Percentiles rank a stretch among this genome's conserved stretches.
These are phyloP conservation scores for Elymnias hypermnestra DNA, from an alignment of 1,140 invertebrate genomes.

Conservation along the genomic window DNA sequence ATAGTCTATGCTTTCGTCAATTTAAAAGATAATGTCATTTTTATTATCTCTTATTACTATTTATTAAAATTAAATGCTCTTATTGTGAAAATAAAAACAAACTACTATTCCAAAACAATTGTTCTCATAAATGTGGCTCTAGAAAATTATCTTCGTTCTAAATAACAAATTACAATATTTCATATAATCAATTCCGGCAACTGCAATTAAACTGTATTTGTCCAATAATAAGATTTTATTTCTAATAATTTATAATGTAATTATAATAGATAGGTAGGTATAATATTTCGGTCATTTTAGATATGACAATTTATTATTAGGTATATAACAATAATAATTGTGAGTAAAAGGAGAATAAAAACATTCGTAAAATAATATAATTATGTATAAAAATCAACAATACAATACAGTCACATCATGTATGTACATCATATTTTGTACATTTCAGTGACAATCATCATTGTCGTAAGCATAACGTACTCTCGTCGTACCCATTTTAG, in stretches of 20 bases:
- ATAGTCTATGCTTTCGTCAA: conserved; percentile 55
- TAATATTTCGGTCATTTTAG: conserved; percentile 54
- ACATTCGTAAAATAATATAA: conserved; percentile 59
- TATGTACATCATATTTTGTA: conserved; percentile 50
- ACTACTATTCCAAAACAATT: conserved; percentile 16
- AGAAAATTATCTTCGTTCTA: conserved; percentile 33
- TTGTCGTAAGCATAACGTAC: conserved; percentile 39
- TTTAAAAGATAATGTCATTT: conserved; percentile 54
- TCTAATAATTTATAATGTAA: conserved; percentile 37
- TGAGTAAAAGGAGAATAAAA: conserved; percentile 62
- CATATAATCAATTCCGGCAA: conserved; percentile 63
- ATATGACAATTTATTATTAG: conserved; percentile 61
- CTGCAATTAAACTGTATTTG: conserved; percentile 43
- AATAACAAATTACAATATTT: conserved; percentile 42
- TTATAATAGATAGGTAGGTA: conserved; percentile 31
- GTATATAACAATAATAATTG: conserved; percentile 56
- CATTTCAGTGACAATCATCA: conserved; percentile 38
- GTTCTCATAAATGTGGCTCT: conserved; percentile 20
- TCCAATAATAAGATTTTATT: conserved; percentile 31
- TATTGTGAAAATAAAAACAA: conserved; percentile 31
- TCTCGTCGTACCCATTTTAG: conserved; percentile 56
- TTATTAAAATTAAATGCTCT: conserved; percentile 37
- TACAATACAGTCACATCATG: conserved; percentile 60
- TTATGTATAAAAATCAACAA: conserved; percentile 61
- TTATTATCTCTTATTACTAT: conserved; percentile 54